Percentiles rank a stretch among this genome's conserved stretches.
phyloP scores from a whole-genome alignment of 35 echinoderm and acorn worm genomes.

The Patiria miniata region DNA sequence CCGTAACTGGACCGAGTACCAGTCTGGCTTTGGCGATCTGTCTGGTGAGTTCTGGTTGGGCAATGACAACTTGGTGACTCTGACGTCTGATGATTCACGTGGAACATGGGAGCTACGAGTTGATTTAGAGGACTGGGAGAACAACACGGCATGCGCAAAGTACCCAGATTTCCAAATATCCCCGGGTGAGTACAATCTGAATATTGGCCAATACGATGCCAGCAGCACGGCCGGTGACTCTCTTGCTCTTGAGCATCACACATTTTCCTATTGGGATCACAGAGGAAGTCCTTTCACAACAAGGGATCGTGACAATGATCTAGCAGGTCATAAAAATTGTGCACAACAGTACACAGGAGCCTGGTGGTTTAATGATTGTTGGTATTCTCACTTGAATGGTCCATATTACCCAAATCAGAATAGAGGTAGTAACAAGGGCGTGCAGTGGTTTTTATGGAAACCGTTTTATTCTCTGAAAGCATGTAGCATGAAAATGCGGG shows the following conservation, averaged over 20 bases:
- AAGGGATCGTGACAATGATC: neutral
- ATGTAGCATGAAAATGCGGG: too few species aligned
- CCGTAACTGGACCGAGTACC: slow-evolving; percentile 36
- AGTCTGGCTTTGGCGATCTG: slow-evolving; percentile 47
- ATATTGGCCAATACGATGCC: neutral
- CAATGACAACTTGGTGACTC: slow-evolving; percentile 10
- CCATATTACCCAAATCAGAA: too few species aligned
- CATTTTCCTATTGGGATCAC: too few species aligned
- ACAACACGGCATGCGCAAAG: neutral
- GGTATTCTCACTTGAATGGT: neutral
- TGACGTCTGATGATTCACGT: neutral
- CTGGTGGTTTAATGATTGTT: neutral
- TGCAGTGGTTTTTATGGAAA: too few species aligned
- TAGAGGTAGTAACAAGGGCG: too few species aligned
- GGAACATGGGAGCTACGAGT: slow-evolving; percentile 35
- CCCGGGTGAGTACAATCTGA: neutral
- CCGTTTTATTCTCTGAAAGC: too few species aligned
- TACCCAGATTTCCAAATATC: slow-evolving; percentile 19
- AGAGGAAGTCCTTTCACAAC: neutral
- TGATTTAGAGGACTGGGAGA: slow-evolving; percentile 39
- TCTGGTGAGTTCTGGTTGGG: slow-evolving; percentile 56
- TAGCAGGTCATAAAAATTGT: neutral
- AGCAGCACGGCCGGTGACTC: neutral
- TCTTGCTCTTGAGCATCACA: neutral
- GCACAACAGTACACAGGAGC: neutral